Evolutionary conservation across 2,113 vertebrate genomes (phyloP).

Genomic region (pig (Sus scrofa)): T2T-Sscrofa CM000826.6:82902501-82903000

Average conservation of each 20-base stretch:
- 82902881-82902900: not conserved
- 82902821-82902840: not conserved
- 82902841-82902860: not conserved
- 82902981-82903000: constrained; percentile 9
- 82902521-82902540: not conserved
- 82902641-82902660: not conserved
- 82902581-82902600: not conserved
- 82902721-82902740: not conserved
- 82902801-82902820: not conserved
- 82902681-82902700: not conserved
- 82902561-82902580: not conserved
- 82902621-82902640: constrained; percentile 29
- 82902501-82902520: not conserved
- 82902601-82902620: not conserved
- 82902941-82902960: not conserved
- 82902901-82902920: not conserved
- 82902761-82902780: not conserved
- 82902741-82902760: not conserved
- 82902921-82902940: not conserved
- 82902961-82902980: not conserved
- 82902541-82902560: not conserved
- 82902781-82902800: not conserved
- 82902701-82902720: not conserved
- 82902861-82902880: not conserved
- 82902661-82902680: not conserved